Evolutionary conservation across 2,888 invertebrate genomes (phyloP), one percentile per base, ranked within the genome.

Genomic region (Leuctra nigra): DNA sequence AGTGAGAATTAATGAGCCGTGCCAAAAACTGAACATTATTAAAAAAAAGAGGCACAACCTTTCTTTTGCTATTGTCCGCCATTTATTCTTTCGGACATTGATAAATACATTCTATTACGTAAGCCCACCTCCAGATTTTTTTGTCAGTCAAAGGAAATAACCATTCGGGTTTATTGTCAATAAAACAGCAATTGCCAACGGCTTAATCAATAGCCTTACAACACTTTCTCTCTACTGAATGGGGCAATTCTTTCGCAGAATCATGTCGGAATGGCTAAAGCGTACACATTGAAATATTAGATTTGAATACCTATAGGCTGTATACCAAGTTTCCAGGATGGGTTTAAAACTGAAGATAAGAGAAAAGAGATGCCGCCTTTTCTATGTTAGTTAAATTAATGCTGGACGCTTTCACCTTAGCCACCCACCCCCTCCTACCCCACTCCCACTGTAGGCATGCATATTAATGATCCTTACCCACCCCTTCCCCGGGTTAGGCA

Each of bases 311-410:
- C n/a, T n/a, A n/a, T n/a, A n/a, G n/a, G n/a, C n/a, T n/a, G n/a
- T n/a, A n/a, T n/a, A n/a, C n/a, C n/a, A n/a, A n/a, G n/a, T n/a
- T n/a, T n/a, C n/a, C n/a, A n/a, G n/a, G n/a, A n/a, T n/a, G n/a
- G n/a, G n/a, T n/a, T n/a, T n/a, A n/a, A n/a, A n/a, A 36, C n/a
- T 3, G 36, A 36, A 16, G 3, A 16, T n/a, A n/a, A n/a, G n/a
- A 9, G 50, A 50, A 50, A 55, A 53, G 55, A 48, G 59, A 57
- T 24, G 62, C 55, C 63, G 62, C 63, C 63, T 62, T 63, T 63
- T 63, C 63, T 62, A 58, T 63, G 63, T 63, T 59, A 61, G 62
- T 59, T 62, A 62, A 62, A 62, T 61, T 53, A 59, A 54, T 50
- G 35, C 50, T 22, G 50, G 50, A 13, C 50, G 50, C 6, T 33